Evolutionary conservation across 2,888 invertebrate genomes (phyloP).

Genomic region (Lochmaea crataegi): DNA sequence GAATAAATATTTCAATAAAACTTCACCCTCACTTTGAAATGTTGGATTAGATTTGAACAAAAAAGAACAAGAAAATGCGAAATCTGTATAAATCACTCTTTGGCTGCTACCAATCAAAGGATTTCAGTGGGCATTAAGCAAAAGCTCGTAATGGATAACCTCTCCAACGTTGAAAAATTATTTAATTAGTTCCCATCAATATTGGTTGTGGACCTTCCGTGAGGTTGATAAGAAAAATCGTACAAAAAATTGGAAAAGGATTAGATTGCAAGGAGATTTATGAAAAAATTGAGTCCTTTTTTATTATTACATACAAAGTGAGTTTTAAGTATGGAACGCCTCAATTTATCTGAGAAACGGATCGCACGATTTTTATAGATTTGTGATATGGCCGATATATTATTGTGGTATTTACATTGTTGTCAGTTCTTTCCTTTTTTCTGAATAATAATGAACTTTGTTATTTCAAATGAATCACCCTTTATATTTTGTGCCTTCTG

Average conservation of each 20-base stretch:
- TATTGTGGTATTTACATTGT: no score
- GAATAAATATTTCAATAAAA: conserved; percentile 18
- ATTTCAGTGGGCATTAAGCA: conserved; percentile 23
- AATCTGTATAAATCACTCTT: conserved; percentile 21
- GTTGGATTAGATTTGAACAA: conserved; percentile 18
- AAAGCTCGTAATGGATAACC: conserved; percentile 22
- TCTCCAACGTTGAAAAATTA: conserved; percentile 24
- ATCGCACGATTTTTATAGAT: no score
- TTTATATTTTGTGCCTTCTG: no score
- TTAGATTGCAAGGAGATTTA: background rate
- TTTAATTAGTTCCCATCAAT: conserved; percentile 28
- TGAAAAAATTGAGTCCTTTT: background rate
- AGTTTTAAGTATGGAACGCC: no score
- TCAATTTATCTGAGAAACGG: no score
- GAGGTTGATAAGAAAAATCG: background rate
- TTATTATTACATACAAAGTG: no score
- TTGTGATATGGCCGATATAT: no score
- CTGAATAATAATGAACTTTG: no score
- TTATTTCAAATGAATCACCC: no score
- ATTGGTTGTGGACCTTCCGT: conserved; percentile 5
- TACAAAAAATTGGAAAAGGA: background rate
- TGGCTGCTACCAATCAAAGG: conserved; percentile 24
- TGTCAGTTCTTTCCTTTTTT: no score
- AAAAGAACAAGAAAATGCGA: conserved; percentile 10
- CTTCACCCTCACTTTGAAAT: conserved; percentile 9